Conservation (phyloP, 2,888 invertebrate genomes). For the Bibio marci region DNA sequence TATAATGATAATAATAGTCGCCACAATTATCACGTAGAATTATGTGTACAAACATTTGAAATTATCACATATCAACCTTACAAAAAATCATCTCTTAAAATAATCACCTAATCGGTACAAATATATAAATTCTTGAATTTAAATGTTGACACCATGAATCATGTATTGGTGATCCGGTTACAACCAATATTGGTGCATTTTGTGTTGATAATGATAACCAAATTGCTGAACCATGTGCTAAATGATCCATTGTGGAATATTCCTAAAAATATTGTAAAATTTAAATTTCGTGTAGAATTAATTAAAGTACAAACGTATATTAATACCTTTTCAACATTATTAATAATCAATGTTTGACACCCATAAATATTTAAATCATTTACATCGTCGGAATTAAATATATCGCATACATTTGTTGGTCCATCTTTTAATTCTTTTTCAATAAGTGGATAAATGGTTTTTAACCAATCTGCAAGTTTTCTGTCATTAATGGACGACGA, state of each 20-base stretch:
- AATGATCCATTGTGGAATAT: slow-evolving; percentile 7
- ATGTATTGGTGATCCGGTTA: slow-evolving; percentile 20
- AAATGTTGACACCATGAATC: slow-evolving; percentile 27
- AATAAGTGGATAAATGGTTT: slow-evolving; percentile 29
- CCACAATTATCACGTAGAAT: no score
- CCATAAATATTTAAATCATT: slow-evolving; percentile 15
- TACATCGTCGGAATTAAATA: neutral
- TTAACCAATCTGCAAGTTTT: slow-evolving; percentile 31
- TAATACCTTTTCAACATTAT: neutral
- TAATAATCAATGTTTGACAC: slow-evolving; percentile 7
- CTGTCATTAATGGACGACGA: slow-evolving; percentile 25
- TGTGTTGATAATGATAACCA: slow-evolving; percentile 26
- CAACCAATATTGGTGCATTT: slow-evolving; percentile 22
- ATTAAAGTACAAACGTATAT: slow-evolving; percentile 10
- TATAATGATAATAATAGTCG: no score
- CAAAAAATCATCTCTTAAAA: no score
- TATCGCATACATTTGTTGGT: slow-evolving; percentile 17
- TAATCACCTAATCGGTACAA: slow-evolving; percentile 17
- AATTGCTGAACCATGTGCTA: slow-evolving; percentile 19
- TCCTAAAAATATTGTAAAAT: neutral
- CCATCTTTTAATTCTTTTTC: slow-evolving; percentile 30
- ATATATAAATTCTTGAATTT: slow-evolving; percentile 20
- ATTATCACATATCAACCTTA: no score
- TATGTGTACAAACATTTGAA: slow-evolving; percentile 10
- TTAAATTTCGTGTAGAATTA: neutral